Percentiles rank a stretch among this genome's conserved stretches.
These are phyloP conservation scores for Ianthella basta DNA, from an alignment of 37 sponge, comb jelly and placozoan genomes.

Conservation along the genomic window DNA sequence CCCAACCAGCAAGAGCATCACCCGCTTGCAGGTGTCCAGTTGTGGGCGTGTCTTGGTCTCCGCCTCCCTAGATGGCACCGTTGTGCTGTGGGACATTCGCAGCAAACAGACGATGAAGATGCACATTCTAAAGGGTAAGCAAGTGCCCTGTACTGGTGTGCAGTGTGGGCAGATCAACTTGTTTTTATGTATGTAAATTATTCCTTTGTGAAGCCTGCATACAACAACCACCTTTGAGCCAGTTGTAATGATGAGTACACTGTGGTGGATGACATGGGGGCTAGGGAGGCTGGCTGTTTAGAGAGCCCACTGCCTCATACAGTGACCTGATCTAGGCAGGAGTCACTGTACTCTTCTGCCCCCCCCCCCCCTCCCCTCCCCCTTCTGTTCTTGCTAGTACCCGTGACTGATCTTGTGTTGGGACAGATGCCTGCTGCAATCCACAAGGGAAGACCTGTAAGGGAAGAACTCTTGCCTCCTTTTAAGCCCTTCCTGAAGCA, in stretches of 20 bases:
- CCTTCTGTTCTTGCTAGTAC: not conserved
- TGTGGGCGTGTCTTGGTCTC: conserved; percentile 58
- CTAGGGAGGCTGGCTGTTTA: too few relatives aligned
- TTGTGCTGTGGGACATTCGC: conserved; percentile 70
- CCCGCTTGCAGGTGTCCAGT: conserved; percentile 48
- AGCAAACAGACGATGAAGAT: conserved; percentile 61
- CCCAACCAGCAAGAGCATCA: conserved; percentile 61
- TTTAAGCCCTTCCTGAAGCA: conserved; percentile 55
- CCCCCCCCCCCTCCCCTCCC: too few relatives aligned
- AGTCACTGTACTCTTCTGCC: too few relatives aligned
- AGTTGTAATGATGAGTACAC: too few relatives aligned
- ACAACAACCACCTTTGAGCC: too few relatives aligned
- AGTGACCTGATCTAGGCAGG: too few relatives aligned
- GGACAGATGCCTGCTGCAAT: not conserved
- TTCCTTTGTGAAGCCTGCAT: not conserved
- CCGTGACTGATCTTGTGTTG: conserved; percentile 5
- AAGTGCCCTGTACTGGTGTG: not conserved
- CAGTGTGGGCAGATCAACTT: too few relatives aligned
- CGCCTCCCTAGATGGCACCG: conserved; percentile 53
- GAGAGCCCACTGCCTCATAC: too few relatives aligned
- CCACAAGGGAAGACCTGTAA: not conserved
- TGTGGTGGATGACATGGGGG: too few relatives aligned
- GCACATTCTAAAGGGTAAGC: conserved; percentile 58
- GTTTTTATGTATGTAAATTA: too few relatives aligned
- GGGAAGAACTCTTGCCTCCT: not conserved